Base-by-base conservation (phyloP, 1,140 invertebrate species). In the Penaeus vannamei region DNA sequence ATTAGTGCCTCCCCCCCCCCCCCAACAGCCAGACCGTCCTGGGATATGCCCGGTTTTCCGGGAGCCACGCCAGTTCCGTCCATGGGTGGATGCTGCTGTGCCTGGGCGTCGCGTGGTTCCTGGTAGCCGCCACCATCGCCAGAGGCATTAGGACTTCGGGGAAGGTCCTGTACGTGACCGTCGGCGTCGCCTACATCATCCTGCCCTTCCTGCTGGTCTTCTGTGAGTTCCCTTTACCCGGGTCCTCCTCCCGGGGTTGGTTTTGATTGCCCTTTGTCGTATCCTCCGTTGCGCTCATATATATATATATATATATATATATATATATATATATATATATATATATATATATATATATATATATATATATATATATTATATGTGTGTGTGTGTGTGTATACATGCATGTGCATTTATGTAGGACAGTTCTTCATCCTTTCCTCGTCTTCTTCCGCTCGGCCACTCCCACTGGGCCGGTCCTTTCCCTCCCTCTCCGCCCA, bases 171-270 rank as follows among this genome's bases (percentile, higher is more conserved):
- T 93, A 93, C 84, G 92, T 93, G 86, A 93, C 93, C 2, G 93
- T 93, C 20, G 77, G 93, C 23, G 93, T 93, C 90, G 93, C 93
- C 7, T 93, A 94, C 84, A 86, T 94, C 36, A 91, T 93, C 77
- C 91, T 94, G 19, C 91, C 91, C 14, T 92, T 93, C 36, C 89
- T 94, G 53, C 36, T 80, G 19, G 77, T 26, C 20, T 1, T 60
- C n/a, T 79, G 85, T 86, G 23, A 79, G 85, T 79, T 14, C 23
- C 14, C 36, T 17, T 46, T 12, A 5, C 10, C 17, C 23, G 4
- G 22, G 36, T 62, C 4, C 23, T 36, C 17, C 20, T n/a, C 19
- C 5, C 19, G 7, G 17, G 26, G 26, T n/a, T n/a, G n/a, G n/a
- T n/a, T n/a, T n/a, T n/a, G n/a, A n/a, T n/a, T n/a, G n/a, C n/a